These are phyloP conservation scores for Terrapene triunguis DNA, from an alignment of 2,113 vertebrate genomes.

Conservation along the genomic window DNA sequence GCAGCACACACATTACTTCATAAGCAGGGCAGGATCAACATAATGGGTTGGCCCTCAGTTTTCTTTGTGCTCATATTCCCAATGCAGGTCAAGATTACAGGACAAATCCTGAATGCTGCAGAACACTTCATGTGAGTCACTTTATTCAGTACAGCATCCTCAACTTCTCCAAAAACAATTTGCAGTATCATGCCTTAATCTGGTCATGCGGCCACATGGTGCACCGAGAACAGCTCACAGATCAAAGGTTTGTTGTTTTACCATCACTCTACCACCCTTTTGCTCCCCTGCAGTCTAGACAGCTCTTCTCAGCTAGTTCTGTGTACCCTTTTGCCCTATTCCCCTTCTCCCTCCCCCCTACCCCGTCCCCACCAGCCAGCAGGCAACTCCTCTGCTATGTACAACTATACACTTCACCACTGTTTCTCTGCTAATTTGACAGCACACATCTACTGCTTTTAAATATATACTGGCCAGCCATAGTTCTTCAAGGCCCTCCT, in stretches of 20 bases:
- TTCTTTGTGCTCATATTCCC: background rate
- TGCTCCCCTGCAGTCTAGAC: rapidly evolving
- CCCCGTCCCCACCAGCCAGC: background rate
- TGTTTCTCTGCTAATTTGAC: background rate
- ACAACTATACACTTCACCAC: background rate
- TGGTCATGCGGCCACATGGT: background rate
- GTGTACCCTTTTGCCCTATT: too few species aligned
- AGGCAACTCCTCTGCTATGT: background rate
- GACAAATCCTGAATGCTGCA: rapidly evolving
- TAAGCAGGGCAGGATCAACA: background rate
- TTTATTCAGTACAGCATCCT: background rate
- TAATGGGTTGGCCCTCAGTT: background rate
- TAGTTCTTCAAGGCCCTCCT: background rate
- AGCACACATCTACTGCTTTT: background rate
- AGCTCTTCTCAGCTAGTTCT: too few species aligned
- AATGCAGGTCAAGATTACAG: background rate
- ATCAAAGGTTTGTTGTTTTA: background rate
- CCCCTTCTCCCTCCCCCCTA: background rate
- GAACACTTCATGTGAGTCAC: background rate
- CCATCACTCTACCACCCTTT: background rate
- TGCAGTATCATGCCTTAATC: background rate
- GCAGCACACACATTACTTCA: background rate
- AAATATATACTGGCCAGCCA: too few species aligned
- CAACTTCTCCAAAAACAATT: background rate
- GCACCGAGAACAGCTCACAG: background rate